Conservation (phyloP, 2,797 vertebrate genomes). For the Dipus sagitta region DNA sequence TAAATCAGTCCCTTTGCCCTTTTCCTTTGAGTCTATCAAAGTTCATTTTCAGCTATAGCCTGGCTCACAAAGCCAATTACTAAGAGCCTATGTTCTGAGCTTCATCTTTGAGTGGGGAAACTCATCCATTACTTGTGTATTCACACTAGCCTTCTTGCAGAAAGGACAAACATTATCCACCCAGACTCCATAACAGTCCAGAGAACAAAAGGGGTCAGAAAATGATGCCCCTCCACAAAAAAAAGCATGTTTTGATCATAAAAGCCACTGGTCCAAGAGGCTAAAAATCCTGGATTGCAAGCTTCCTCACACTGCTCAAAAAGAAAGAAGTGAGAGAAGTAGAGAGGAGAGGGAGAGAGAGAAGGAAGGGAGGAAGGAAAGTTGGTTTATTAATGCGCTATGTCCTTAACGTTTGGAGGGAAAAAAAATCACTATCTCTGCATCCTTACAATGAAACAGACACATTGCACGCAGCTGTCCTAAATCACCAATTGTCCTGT, state of each 20-base stretch:
- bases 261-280: background rate
- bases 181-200: conserved; percentile 4
- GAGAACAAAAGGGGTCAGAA: conserved; percentile 25
- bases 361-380: too few species aligned
- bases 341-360: too few species aligned
- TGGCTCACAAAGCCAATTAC: background rate
- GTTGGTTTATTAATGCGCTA: background rate
- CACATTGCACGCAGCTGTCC: background rate
- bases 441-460: background rate
- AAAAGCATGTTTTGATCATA: background rate
- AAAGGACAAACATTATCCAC: conserved; percentile 47
- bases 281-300: background rate
- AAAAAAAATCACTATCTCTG: background rate
- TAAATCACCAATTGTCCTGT: background rate
- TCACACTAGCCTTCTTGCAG: conserved; percentile 2
- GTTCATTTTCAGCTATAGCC: background rate
- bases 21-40: conserved; percentile 1
- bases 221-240: background rate
- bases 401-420: background rate
- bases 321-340: background rate
- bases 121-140: background rate
- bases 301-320: background rate
- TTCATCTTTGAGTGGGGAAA: conserved; percentile 11
- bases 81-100: background rate
- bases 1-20: conserved; percentile 18